A percentile compares a stretch with the other conserved stretches of the same genome.
Evolutionary conservation across 2,113 vertebrate species (phyloP).

Genomic region (Kryptolebias marmoratus): DNA sequence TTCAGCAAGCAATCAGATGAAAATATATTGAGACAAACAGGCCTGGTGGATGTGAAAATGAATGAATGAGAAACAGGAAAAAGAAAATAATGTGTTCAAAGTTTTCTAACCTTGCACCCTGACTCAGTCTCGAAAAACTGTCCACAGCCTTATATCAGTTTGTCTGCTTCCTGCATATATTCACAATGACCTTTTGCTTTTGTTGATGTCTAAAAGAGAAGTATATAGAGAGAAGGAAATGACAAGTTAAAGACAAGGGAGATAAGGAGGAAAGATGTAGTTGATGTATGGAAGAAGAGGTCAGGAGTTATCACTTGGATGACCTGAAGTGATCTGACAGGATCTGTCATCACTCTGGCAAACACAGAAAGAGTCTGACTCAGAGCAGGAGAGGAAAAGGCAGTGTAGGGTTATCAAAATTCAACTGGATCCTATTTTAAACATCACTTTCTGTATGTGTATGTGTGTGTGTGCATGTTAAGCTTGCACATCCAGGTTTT

Average conservation of each 20-base stretch:
- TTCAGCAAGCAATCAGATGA: too few species aligned
- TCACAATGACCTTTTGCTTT: neutral
- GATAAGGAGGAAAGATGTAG: slow-evolving; percentile 11
- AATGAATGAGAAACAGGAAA: too few species aligned
- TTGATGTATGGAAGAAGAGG: slow-evolving; percentile 40
- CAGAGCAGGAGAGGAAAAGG: neutral
- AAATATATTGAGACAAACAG: too few species aligned
- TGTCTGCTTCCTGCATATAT: neutral
- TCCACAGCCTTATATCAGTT: neutral
- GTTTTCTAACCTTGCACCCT: neutral
- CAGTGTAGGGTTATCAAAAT: slow-evolving; percentile 6
- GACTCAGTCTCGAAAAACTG: neutral
- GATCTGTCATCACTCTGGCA: slow-evolving; percentile 39
- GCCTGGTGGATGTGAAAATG: too few species aligned
- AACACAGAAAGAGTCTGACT: slow-evolving; percentile 13
- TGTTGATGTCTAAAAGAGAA: slow-evolving; percentile 6
- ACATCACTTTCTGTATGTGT: slow-evolving; percentile 21
- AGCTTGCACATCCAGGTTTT: slow-evolving; percentile 1
- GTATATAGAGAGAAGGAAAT: neutral
- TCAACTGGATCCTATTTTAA: slow-evolving; percentile 19
- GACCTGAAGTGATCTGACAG: slow-evolving; percentile 38
- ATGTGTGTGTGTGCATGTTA: slow-evolving; percentile 14
- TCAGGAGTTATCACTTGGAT: slow-evolving; percentile 45
- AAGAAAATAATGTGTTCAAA: neutral
- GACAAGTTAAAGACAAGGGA: neutral